phyloP scores from a whole-genome alignment of 2,797 vertebrate species.

The Limnodromus scolopaceus region DNA sequence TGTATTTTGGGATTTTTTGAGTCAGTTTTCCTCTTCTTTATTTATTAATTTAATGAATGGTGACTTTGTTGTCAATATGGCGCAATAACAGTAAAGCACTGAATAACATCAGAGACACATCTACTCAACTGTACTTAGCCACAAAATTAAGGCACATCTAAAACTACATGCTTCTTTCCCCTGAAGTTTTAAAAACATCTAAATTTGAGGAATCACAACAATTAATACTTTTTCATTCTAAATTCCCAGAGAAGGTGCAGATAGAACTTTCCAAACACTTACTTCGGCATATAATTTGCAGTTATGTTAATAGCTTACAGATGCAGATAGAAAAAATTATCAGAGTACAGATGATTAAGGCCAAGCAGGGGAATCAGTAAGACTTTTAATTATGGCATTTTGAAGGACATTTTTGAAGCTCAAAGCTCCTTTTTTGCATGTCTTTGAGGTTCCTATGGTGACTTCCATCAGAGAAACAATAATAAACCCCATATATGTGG shows the following conservation, averaged over 20 bases:
- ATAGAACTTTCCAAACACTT: background rate
- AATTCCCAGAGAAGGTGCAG: background rate
- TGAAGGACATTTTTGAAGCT: background rate
- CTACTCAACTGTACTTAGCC: background rate
- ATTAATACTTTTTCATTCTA: background rate
- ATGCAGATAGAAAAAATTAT: background rate
- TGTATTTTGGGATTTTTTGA: background rate
- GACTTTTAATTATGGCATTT: background rate
- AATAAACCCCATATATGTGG: accelerated
- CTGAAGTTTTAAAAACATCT: background rate
- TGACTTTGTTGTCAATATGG: background rate
- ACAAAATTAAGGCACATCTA: background rate
- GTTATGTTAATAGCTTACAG: background rate
- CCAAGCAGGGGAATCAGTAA: background rate
- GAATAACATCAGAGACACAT: background rate
- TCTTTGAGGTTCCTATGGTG: background rate
- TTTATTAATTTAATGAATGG: background rate
- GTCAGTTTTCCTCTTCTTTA: background rate
- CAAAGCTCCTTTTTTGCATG: background rate
- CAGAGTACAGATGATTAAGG: background rate
- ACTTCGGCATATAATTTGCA: background rate
- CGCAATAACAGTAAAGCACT: background rate
- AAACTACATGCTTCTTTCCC: background rate
- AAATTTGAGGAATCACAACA: background rate
- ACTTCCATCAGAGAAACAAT: background rate